Evolutionary conservation across 2,888 invertebrate genomes (phyloP), one percentile per base, ranked within the genome.

Genomic region (Capitulum mitella): DNA sequence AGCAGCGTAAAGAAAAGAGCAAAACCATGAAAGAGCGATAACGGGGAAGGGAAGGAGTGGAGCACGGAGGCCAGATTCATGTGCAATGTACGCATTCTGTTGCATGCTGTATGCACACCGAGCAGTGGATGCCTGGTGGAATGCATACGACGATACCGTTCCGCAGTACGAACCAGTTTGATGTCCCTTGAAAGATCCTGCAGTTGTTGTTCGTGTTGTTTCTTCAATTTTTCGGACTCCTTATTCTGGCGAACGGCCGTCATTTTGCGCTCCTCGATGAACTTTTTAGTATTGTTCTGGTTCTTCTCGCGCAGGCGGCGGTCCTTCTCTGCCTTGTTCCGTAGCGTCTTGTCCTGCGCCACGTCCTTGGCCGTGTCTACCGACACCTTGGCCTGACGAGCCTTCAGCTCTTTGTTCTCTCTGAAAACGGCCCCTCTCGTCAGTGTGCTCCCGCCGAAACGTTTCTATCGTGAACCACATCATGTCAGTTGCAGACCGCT

Each of bases 281-380:
- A 98, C 84, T 95, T 94, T 87, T 98, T 98, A 78, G 96, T 97
- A 86, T 98, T 98, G 86, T 97, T 98, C 85, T 97, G 96, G 84
- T 97, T 97, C 86, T 98, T 95, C 87, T 98, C 97, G 46, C 94
- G 89, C 79, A 97, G 89, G 75, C 97, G 89, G 74, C 97, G 90
- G 85, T 99, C 99, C 84, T 96, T 94, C 86, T 99, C 99, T 81
- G 95, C 96, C 84, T 98, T 97, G 79, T 97, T 98, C 86, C 97
- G 89, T 79, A 99, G 89, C 0, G 94, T 94, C 87, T 98, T 98
- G 86, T 99, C 99, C 86, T 93, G 94, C 85, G 92, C 91, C 76
- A 99, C 97, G 85, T 95, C 95, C 87, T 95, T 95, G 85, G 94
- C 94, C 34, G 98, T 97, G 86, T 99, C 99, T 83, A 99, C 95